Evolutionary conservation across 2,797 vertebrate genomes (phyloP), one percentile per base, ranked within the genome.

Genomic region (Nyctalus aviator): DNA sequence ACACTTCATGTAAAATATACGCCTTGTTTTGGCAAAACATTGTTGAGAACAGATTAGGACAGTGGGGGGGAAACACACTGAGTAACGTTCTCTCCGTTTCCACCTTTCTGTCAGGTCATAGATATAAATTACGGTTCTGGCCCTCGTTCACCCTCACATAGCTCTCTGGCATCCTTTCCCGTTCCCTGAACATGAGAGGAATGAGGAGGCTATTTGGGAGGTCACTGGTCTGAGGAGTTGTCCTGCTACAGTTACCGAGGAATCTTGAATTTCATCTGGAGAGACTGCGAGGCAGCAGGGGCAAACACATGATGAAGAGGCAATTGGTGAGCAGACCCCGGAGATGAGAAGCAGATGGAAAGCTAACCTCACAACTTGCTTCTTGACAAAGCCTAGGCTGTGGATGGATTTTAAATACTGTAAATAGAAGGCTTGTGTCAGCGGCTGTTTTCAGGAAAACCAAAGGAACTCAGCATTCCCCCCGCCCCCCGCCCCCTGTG

Each of bases 191-290:
- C 95, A 97, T 93, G 97, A 98, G 92, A 94, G 91, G 97, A 98
- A 98, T 97, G 97, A 98, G 95, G 96, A 97, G 96, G 96, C 97
- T 97, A 96, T 86, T 97, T 97, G 96, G 96, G 97, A 98, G 97
- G 95, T 97, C 96, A 94, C 90, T 95, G 95, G 95, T 98, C 96
- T 98, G 96, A 98, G 97, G 97, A 97, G 95, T 87, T 97, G 93
- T 97, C 95, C 96, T 97, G 96, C 93, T 97, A 84, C 90, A 94
- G 95, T 97, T 97, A 98, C 94, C 0, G 2, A 84, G 83, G 82
- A 97, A 94, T 98, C 95, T 97, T 97, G 95, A 96, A 95, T 98
- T 98, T 97, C 97, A 97, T 97, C 95, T 96, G 93, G 93, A 92
- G 94, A 93, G 94, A 92, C 82, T 94, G 94, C 72, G 93, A 97